These are phyloP conservation scores for Corynorhinus townsendii DNA, from an alignment of 2,113 vertebrate species.

Conservation along the genomic window DNA sequence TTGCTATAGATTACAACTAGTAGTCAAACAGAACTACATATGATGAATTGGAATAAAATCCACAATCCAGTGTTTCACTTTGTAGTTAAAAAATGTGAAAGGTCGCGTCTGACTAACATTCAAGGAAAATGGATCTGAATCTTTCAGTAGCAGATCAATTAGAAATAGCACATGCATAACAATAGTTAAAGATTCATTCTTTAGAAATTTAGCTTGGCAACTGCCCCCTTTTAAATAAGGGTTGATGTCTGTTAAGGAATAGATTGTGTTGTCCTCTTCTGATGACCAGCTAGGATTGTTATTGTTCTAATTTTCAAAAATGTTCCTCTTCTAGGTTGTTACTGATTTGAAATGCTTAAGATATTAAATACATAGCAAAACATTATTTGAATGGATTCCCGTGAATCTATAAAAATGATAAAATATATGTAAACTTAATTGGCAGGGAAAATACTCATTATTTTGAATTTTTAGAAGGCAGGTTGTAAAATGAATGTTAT, in stretches of 20 bases:
- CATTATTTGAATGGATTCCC: neutral
- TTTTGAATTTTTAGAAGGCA: neutral
- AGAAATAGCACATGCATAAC: neutral
- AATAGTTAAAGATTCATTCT: neutral
- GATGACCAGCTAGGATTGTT: neutral
- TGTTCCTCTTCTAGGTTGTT: neutral
- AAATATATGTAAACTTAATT: conserved; percentile 4
- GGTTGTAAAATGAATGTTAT: neutral
- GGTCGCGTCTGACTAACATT: neutral
- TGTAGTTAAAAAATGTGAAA: neutral
- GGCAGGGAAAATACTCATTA: neutral
- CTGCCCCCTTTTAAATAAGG: neutral
- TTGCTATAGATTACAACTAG: neutral
- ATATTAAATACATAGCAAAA: neutral
- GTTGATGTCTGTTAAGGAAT: neutral
- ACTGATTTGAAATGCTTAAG: conserved; percentile 25
- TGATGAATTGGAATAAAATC: conserved; percentile 2
- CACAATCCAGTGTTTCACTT: neutral
- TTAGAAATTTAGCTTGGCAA: neutral
- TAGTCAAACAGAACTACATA: neutral
- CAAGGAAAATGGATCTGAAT: neutral
- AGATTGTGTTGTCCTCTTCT: neutral
- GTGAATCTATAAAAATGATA: neutral
- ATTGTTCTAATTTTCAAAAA: neutral
- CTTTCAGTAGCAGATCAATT: neutral